These are phyloP conservation scores for Boloria euphrosyne DNA, from an alignment of 2,888 invertebrate genomes.

Conservation along the genomic window DNA sequence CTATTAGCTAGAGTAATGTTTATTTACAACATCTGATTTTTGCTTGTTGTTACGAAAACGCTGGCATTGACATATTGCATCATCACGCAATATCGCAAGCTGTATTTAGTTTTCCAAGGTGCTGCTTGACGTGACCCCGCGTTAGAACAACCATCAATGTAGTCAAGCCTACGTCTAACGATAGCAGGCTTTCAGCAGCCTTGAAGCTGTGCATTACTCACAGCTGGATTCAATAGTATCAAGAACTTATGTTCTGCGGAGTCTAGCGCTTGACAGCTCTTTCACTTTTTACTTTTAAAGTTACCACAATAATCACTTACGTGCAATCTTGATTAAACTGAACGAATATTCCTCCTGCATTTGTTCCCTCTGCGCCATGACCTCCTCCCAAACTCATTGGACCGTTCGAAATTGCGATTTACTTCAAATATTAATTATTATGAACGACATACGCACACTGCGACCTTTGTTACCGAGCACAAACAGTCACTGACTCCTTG, in stretches of 20 bases:
- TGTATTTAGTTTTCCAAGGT: conserved; percentile 34
- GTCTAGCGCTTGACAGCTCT: conserved; percentile 11
- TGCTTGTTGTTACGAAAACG: conserved; percentile 58
- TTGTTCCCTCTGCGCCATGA: conserved; percentile 87
- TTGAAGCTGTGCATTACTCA: conserved; percentile 12
- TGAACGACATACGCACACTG: conserved; percentile 64
- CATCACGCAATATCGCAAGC: conserved; percentile 51
- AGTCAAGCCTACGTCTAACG: conserved; percentile 1
- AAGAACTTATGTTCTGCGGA: conserved; percentile 11
- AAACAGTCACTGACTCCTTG: conserved; percentile 67
- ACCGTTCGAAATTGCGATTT: conserved; percentile 77
- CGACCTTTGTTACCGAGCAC: conserved; percentile 61
- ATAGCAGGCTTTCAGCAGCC: conserved; percentile 5
- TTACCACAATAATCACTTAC: conserved; percentile 84
- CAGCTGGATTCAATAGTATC: conserved; percentile 18
- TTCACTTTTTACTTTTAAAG: conserved; percentile 12
- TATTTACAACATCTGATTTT: conserved; percentile 54
- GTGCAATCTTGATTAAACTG: conserved; percentile 99
- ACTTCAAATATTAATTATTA: conserved; percentile 62
- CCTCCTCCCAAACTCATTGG: conserved; percentile 92
- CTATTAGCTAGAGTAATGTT: conserved; percentile 53
- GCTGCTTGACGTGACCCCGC: conserved; percentile 52
- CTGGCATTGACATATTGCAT: conserved; percentile 77
- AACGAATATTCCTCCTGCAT: conserved; percentile 94
- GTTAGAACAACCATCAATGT: conserved; percentile 49